phyloP scores from a whole-genome alignment of 2,113 vertebrate species.

The Lota lota region DNA sequence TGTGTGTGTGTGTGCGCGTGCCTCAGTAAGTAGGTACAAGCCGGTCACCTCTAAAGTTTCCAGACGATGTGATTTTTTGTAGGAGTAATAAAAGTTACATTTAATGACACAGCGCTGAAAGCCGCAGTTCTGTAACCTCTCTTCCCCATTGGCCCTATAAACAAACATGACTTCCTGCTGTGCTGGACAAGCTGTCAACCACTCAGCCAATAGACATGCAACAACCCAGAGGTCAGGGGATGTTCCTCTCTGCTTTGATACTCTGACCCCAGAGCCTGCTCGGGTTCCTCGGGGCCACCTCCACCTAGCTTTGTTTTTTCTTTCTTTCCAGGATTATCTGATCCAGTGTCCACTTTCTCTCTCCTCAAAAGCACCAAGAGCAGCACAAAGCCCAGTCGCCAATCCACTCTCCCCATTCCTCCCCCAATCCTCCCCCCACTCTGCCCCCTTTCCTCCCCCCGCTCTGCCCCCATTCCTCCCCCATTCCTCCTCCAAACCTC shows the following conservation, averaged over 20 bases:
- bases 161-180: slow-evolving; percentile 33
- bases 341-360: slow-evolving; percentile 47
- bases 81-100: slow-evolving; percentile 2
- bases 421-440: slow-evolving; percentile 2
- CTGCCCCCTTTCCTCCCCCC: slow-evolving; percentile 6
- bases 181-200: slow-evolving; percentile 25
- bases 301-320: slow-evolving; percentile 54
- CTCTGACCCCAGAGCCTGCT: slow-evolving; percentile 29
- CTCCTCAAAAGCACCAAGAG: slow-evolving; percentile 22
- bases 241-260: slow-evolving; percentile 6
- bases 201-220: slow-evolving; percentile 28
- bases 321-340: slow-evolving; percentile 53
- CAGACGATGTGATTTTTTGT: not conserved
- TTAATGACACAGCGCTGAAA: not conserved
- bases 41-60: not conserved
- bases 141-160: slow-evolving; percentile 12
- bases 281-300: slow-evolving; percentile 45
- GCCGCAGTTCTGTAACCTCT: not conserved
- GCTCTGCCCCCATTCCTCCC: slow-evolving; percentile 11
- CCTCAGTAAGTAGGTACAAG: no score
- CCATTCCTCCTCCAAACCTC: not conserved
- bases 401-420: not conserved
- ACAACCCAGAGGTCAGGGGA: slow-evolving; percentile 11
- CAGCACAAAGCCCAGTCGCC: slow-evolving; percentile 27
- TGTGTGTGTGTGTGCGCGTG: no score